phyloP scores from a whole-genome alignment of 64 coral and sea anemone genomes.

The Acropora tenuis region DNA sequence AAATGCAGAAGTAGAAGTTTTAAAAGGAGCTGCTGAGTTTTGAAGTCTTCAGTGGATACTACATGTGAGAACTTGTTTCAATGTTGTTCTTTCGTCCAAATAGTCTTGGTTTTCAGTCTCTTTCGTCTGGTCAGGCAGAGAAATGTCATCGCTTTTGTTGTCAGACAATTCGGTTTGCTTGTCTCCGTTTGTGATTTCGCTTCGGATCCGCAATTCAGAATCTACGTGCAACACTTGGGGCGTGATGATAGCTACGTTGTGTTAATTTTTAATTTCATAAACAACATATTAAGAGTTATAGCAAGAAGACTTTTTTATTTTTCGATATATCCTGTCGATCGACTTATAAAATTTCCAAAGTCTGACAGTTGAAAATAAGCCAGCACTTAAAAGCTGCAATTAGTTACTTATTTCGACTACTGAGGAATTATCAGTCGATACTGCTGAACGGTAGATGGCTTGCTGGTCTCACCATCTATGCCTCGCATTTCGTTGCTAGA shows the following conservation, averaged over 20 bases:
- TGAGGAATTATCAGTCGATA: no score
- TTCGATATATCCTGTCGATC: neutral
- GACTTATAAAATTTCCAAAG: neutral
- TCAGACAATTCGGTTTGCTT: neutral
- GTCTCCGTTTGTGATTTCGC: neutral
- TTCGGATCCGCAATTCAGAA: neutral
- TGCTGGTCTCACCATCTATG: no score
- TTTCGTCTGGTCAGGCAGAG: neutral
- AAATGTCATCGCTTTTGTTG: neutral
- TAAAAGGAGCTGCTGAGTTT: neutral
- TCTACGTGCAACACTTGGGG: neutral
- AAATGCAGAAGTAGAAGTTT: neutral
- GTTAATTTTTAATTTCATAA: slow-evolving; percentile 32
- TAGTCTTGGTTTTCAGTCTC: neutral
- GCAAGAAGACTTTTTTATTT: neutral
- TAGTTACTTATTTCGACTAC: no score
- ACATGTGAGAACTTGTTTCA: neutral
- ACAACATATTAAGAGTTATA: neutral
- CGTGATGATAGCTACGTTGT: neutral
- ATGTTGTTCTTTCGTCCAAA: neutral
- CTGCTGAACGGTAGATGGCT: no score
- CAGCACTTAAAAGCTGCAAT: no score
- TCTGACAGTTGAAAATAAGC: neutral
- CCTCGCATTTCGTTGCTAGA: no score
- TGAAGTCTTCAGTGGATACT: neutral